phyloP scores from a whole-genome alignment of 2,797 vertebrate species.

The Valencia hispanica region DNA sequence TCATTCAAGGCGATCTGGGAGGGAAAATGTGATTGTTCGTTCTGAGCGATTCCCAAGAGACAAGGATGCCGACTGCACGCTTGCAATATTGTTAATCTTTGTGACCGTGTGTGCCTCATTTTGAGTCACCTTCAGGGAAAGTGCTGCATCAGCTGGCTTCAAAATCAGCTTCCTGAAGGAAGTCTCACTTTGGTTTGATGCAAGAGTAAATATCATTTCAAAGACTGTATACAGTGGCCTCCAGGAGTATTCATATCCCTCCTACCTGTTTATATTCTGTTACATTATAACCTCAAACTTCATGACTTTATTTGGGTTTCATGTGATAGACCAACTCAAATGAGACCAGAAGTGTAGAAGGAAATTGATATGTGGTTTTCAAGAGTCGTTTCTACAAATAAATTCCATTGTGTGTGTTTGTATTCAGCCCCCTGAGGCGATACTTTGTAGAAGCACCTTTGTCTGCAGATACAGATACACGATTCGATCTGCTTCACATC shows the following conservation, averaged over 20 bases:
- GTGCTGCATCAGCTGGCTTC: constrained; percentile 43
- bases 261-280: not conserved
- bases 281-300: too few relatives aligned
- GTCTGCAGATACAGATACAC: not conserved
- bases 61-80: constrained; percentile 42
- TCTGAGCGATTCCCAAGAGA: constrained; percentile 33
- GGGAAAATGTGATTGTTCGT: constrained; percentile 58
- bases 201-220: not conserved
- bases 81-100: constrained; percentile 35
- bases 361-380: too few relatives aligned
- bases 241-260: not conserved
- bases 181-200: constrained; percentile 8
- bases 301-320: not conserved
- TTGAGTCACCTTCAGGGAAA: constrained; percentile 42
- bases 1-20: constrained; percentile 34
- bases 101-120: constrained; percentile 22
- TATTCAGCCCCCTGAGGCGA: too few relatives aligned
- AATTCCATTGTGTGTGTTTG: not conserved
- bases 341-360: too few relatives aligned
- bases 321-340: not conserved
- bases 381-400: too few relatives aligned
- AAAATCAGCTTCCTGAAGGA: constrained; percentile 29
- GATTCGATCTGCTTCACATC: not conserved
- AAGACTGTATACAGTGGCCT: not conserved
- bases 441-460: not conserved